Evolutionary conservation across 2,797 vertebrate genomes (phyloP).

Genomic region (Scolopax rusticola): DNA sequence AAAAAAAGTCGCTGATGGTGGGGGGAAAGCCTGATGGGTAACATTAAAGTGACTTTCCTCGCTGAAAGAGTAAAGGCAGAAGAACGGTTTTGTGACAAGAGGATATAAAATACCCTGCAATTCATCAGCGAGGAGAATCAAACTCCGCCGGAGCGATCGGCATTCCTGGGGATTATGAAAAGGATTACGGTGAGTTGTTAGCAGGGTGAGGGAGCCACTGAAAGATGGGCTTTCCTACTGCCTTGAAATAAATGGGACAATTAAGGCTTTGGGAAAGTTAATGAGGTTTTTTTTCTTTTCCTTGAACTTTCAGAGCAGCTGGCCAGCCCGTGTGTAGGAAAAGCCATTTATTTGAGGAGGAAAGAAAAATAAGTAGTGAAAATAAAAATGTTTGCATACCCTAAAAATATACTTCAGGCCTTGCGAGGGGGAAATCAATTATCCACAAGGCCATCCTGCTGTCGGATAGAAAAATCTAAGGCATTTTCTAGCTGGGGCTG

Average conservation of each 20-base stretch:
- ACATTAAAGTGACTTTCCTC: constrained; percentile 76
- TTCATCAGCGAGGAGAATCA: constrained; percentile 73
- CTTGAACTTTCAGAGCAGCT: constrained; percentile 68
- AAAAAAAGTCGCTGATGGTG: not conserved
- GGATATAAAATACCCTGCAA: constrained; percentile 78
- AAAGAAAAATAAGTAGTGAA: constrained; percentile 32
- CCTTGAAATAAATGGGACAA: constrained; percentile 77
- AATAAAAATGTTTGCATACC: constrained; percentile 62
- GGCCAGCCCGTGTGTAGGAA: not conserved
- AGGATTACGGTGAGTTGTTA: constrained; percentile 78
- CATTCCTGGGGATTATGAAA: constrained; percentile 78
- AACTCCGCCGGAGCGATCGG: constrained; percentile 52
- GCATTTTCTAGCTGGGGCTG: constrained; percentile 29
- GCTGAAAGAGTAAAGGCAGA: constrained; percentile 75
- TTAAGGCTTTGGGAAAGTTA: constrained; percentile 77
- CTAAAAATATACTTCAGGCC: constrained; percentile 53
- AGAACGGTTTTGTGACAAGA: constrained; percentile 73
- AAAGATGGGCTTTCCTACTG: constrained; percentile 77
- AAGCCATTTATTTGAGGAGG: constrained; percentile 1
- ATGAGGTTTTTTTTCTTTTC: constrained; percentile 50
- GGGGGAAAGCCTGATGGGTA: constrained; percentile 21
- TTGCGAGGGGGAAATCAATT: constrained; percentile 54
- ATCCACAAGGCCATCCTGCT: constrained; percentile 36
- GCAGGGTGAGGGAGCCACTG: constrained; percentile 73
- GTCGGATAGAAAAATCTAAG: constrained; percentile 47